Conservation (phyloP, 2,888 invertebrate genomes). For the Molanna angustata region DNA sequence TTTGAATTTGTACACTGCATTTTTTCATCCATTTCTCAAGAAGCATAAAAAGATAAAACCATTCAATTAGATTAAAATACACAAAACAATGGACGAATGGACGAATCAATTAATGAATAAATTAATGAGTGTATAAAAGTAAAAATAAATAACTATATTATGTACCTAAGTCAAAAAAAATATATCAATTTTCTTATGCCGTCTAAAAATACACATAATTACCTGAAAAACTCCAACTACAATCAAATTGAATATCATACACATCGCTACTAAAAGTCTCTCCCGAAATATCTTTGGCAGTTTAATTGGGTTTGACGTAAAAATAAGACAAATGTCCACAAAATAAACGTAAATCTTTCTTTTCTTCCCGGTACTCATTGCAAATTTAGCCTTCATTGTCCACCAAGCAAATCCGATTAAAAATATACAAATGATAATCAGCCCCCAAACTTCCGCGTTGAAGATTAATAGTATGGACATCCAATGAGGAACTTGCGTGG, state of each 20-base stretch:
- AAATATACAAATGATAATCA: conserved; percentile 14
- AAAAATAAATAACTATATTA: too few relatives aligned
- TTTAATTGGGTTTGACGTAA: conserved; percentile 22
- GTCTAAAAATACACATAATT: conserved; percentile 39
- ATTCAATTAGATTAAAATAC: too few relatives aligned
- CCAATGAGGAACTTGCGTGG: conserved; percentile 44
- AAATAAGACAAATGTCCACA: conserved; percentile 22
- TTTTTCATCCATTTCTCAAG: too few relatives aligned
- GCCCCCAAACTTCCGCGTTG: conserved; percentile 18
- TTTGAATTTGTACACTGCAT: too few relatives aligned
- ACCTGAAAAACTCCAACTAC: conserved; percentile 37
- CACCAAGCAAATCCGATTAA: conserved; percentile 22
- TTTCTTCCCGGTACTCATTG: neutral
- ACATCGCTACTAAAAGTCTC: conserved; percentile 37
- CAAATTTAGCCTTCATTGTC: conserved; percentile 22
- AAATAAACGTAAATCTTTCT: conserved; percentile 1
- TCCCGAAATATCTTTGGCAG: conserved; percentile 31
- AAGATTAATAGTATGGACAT: conserved; percentile 40
- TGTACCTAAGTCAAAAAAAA: too few relatives aligned
- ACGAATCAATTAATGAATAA: too few relatives aligned
- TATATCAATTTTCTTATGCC: too few relatives aligned
- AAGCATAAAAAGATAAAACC: too few relatives aligned
- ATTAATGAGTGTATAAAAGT: too few relatives aligned
- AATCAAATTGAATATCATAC: conserved; percentile 43
- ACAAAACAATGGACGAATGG: too few relatives aligned